phyloP scores from a whole-genome alignment of 2,797 vertebrate species.

The Philypnodon macrostomus region DNA sequence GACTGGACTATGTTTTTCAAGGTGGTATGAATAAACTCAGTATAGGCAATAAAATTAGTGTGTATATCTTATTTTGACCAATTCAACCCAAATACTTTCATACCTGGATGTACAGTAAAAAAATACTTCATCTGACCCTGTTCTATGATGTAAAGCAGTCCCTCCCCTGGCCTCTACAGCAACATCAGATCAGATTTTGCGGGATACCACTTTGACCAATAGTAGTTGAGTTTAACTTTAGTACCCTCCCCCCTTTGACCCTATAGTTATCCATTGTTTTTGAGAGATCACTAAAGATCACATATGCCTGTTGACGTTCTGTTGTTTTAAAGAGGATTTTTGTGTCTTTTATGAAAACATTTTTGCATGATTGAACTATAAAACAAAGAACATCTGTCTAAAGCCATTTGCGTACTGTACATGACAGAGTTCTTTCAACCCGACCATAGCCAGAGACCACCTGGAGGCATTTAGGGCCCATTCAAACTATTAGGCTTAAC shows the following conservation, averaged over 20 bases:
- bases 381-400: conserved; percentile 56
- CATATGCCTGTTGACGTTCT: conserved; percentile 37
- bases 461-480: conserved; percentile 67
- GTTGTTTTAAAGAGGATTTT: conserved; percentile 38
- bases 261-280: no score
- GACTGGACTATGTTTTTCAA: conserved; percentile 13
- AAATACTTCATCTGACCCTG: no score
- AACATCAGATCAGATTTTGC: no score
- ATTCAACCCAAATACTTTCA: no score
- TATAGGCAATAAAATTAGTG: background rate
- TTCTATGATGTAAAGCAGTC: no score
- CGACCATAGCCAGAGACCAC: conserved; percentile 51
- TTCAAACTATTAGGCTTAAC: conserved; percentile 57
- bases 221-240: no score
- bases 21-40: conserved; percentile 2
- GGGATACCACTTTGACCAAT: no score
- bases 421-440: conserved; percentile 48
- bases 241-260: no score
- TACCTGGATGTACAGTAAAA: no score
- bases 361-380: conserved; percentile 50
- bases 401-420: conserved; percentile 43
- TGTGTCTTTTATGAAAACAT: conserved; percentile 46
- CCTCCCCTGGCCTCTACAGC: no score
- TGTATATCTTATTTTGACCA: no score
- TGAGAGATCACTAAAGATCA: conserved; percentile 36